Conservation (phyloP, 2,113 vertebrate species). For the Urocynchramus pylzowi region DNA sequence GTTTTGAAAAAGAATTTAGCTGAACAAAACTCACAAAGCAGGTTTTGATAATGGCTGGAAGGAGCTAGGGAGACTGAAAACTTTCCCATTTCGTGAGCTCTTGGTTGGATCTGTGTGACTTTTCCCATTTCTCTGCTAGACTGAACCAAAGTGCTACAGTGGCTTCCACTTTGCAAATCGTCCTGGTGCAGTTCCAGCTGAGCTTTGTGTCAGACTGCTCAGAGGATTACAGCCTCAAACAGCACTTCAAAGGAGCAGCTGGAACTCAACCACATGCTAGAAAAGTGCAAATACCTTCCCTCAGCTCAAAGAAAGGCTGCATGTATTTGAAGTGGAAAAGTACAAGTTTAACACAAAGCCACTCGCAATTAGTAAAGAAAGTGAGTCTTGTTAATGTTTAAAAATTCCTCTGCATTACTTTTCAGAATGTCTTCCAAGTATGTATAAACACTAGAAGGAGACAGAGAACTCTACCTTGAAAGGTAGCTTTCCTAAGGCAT, state of each 20-base stretch:
- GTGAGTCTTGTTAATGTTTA: background rate
- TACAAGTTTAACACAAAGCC: background rate
- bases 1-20: background rate
- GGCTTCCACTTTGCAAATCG: background rate
- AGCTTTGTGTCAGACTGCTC: background rate
- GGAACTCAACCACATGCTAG: background rate
- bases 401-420: background rate
- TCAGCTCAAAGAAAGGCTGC: background rate
- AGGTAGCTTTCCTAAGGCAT: background rate
- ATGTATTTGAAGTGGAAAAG: background rate
- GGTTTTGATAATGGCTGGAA: background rate
- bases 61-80: background rate
- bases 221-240: background rate
- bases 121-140: background rate
- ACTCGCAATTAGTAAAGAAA: background rate
- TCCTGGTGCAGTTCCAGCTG: background rate
- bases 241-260: background rate
- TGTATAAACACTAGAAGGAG: background rate
- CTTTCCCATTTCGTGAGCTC: background rate
- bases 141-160: accelerated
- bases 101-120: background rate
- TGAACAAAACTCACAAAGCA: background rate
- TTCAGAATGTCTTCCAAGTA: background rate
- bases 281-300: background rate
- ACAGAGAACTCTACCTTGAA: background rate